A percentile compares a stretch with the other conserved stretches of the same genome.
These are phyloP conservation scores for Volucella inanis DNA, from an alignment of 2,888 invertebrate species.

Conservation along the genomic window DNA sequence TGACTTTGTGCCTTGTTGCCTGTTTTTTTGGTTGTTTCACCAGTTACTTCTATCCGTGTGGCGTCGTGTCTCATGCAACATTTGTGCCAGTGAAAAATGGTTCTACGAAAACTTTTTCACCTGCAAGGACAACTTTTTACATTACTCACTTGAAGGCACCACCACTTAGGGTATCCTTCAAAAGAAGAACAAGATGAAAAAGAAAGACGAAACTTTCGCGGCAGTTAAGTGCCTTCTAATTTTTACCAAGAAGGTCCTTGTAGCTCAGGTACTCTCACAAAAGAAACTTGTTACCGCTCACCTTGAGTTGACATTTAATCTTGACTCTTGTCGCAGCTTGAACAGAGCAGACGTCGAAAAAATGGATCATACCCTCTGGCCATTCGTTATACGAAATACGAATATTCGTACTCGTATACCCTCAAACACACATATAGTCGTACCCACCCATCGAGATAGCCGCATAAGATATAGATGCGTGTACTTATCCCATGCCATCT, in stretches of 20 bases:
- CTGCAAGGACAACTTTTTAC: constrained; percentile 74
- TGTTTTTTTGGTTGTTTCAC: neutral
- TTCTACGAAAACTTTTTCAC: constrained; percentile 58
- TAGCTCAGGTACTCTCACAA: constrained; percentile 24
- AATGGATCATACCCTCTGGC: constrained; percentile 70
- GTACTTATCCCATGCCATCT: constrained; percentile 32
- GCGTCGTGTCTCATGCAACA: constrained; percentile 37
- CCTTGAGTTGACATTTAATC: constrained; percentile 75
- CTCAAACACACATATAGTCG: neutral
- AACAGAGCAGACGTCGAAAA: constrained; percentile 39
- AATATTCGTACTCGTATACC: neutral
- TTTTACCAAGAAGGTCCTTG: constrained; percentile 59
- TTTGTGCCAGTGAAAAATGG: constrained; percentile 68
- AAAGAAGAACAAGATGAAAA: neutral
- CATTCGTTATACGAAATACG: constrained; percentile 48
- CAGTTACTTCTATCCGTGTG: no score
- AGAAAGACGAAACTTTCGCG: constrained; percentile 64
- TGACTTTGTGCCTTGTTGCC: neutral
- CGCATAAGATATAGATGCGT: constrained; percentile 20
- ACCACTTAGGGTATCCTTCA: neutral
- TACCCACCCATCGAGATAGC: neutral
- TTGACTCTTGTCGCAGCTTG: constrained; percentile 72
- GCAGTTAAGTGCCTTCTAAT: constrained; percentile 75
- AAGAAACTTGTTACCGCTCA: constrained; percentile 73
- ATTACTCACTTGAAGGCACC: constrained; percentile 52